A percentile compares a stretch with the other conserved stretches of the same genome.
Evolutionary conservation across 2,888 invertebrate species (phyloP).

Genomic region (Drosophila colorata): DNA sequence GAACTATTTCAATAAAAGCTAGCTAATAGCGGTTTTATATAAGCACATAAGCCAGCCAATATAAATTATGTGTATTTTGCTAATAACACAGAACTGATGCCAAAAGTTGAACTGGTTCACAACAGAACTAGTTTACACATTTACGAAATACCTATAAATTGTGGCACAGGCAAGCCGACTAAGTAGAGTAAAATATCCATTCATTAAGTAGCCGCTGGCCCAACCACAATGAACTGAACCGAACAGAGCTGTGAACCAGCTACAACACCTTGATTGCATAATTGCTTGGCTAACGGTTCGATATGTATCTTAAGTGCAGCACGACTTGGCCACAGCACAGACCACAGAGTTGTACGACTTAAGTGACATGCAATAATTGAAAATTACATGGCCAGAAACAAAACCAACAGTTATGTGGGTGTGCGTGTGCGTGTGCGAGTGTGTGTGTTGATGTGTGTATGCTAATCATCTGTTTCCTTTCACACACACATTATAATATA

Average conservation of each 20-base stretch:
- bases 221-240: conserved; percentile 7
- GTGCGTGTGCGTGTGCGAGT: neutral
- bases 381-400: conserved; percentile 57
- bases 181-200: neutral
- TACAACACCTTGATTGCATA: conserved; percentile 12
- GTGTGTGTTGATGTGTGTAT: conserved; percentile 37
- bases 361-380: conserved; percentile 74
- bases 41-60: too few species aligned
- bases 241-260: neutral
- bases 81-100: too few species aligned
- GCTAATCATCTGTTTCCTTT: conserved; percentile 70
- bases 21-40: too few species aligned
- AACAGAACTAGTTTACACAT: conserved; percentile 1
- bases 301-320: conserved; percentile 18
- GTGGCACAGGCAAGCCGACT: neutral
- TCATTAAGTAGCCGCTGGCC: neutral
- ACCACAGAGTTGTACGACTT: conserved; percentile 40
- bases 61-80: too few species aligned
- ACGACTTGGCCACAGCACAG: conserved; percentile 19
- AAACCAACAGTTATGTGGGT: conserved; percentile 12
- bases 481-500: conserved; percentile 47
- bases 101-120: neutral
- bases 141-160: neutral
- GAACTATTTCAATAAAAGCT: too few species aligned
- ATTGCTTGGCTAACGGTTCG: conserved; percentile 19